Conservation (phyloP, 2,888 invertebrate species). For the Laothoe populi region DNA sequence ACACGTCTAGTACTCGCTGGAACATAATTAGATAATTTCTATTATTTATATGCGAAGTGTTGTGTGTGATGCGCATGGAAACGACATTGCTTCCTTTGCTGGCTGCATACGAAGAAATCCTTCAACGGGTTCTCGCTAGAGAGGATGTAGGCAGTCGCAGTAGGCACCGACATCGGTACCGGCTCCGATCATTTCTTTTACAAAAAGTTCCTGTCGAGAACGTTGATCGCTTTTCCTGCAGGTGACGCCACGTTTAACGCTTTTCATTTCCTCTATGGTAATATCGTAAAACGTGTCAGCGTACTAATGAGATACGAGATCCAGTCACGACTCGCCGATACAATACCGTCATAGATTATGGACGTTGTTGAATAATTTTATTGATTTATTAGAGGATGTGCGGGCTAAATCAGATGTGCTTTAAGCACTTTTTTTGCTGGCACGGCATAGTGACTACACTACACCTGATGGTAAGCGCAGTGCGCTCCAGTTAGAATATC, state of each 20-base stretch:
- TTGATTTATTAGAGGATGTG: slow-evolving; percentile 34
- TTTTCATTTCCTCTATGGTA: slow-evolving; percentile 72
- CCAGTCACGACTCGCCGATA: slow-evolving; percentile 58
- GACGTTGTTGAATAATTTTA: slow-evolving; percentile 34
- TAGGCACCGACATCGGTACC: slow-evolving; percentile 41
- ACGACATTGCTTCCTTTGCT: slow-evolving; percentile 72
- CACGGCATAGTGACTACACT: no score
- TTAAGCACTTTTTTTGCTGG: neutral
- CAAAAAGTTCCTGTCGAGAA: slow-evolving; percentile 72
- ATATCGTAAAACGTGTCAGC: slow-evolving; percentile 70
- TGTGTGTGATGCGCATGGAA: slow-evolving; percentile 66
- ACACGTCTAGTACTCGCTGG: slow-evolving; percentile 63
- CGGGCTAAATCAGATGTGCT: slow-evolving; percentile 21
- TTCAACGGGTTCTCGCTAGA: slow-evolving; percentile 68
- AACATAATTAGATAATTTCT: slow-evolving; percentile 83
- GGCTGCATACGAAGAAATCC: slow-evolving; percentile 66
- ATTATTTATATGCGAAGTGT: slow-evolving; percentile 80
- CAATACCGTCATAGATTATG: slow-evolving; percentile 42
- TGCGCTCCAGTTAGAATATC: no score
- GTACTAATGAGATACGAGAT: slow-evolving; percentile 66
- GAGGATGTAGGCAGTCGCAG: no score
- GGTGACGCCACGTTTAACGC: slow-evolving; percentile 53
- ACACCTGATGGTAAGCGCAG: no score
- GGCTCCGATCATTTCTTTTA: slow-evolving; percentile 67
- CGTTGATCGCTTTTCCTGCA: slow-evolving; percentile 64